Conservation (phyloP, 1,140 invertebrate genomes). For the fruit fly (Drosophila melanogaster) region Release_6_plus_ISO1_MT NT_037436.4:12990001-12990500, state of each 20-base stretch:
- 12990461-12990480: slow-evolving; percentile 18
- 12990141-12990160: slow-evolving; percentile 55
- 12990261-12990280: slow-evolving; percentile 41
- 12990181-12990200: slow-evolving; percentile 60
- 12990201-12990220: slow-evolving; percentile 64
- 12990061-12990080: slow-evolving; percentile 40
- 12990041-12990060: slow-evolving; percentile 34
- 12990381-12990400: slow-evolving; percentile 66
- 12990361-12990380: slow-evolving; percentile 33
- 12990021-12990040: slow-evolving; percentile 31
- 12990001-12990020: slow-evolving; percentile 36
- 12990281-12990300: slow-evolving; percentile 69
- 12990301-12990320: slow-evolving; percentile 51
- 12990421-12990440: slow-evolving; percentile 43
- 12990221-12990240: slow-evolving; percentile 64
- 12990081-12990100: slow-evolving; percentile 53
- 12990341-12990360: slow-evolving; percentile 25
- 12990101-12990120: slow-evolving; percentile 68
- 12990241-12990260: slow-evolving; percentile 55
- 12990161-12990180: slow-evolving; percentile 21
- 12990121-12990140: slow-evolving; percentile 74
- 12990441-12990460: slow-evolving; percentile 26
- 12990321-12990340: slow-evolving; percentile 15
- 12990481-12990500: slow-evolving; percentile 3
- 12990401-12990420: slow-evolving; percentile 69